Percentiles rank a stretch among this genome's conserved stretches.
These are phyloP conservation scores for Acromyrmex charruanus DNA, from an alignment of 1,140 invertebrate genomes.

Conservation along the genomic window DNA sequence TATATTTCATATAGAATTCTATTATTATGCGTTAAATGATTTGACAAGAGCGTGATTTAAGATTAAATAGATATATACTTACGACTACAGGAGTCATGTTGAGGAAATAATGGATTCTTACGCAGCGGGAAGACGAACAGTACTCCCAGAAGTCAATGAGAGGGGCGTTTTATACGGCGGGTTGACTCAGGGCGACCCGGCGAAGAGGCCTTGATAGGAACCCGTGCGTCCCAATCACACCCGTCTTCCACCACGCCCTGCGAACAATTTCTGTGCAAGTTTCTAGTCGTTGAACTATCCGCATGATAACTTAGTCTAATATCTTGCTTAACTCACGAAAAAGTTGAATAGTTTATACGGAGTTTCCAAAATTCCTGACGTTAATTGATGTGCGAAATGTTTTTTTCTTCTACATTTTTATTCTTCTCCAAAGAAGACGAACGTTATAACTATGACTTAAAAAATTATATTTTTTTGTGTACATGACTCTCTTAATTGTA, in stretches of 20 bases:
- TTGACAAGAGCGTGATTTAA: neutral
- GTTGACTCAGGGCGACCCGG: constrained; percentile 68
- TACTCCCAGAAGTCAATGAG: constrained; percentile 74
- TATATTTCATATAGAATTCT: neutral
- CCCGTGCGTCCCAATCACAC: constrained; percentile 63
- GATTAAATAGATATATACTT: constrained; percentile 69
- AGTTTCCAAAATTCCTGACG: neutral
- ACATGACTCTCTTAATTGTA: no score
- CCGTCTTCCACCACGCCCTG: constrained; percentile 70
- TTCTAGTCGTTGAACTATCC: constrained; percentile 51
- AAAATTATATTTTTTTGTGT: no score
- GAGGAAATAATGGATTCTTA: constrained; percentile 64
- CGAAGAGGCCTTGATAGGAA: constrained; percentile 72
- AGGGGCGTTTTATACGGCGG: constrained; percentile 83
- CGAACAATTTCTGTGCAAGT: constrained; percentile 28
- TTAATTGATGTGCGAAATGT: neutral
- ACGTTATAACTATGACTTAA: no score
- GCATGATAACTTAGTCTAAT: constrained; percentile 38
- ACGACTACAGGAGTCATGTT: constrained; percentile 78
- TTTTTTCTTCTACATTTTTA: neutral
- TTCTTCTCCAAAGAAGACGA: no score
- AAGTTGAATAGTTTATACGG: neutral
- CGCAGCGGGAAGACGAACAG: constrained; percentile 73
- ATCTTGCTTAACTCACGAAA: constrained; percentile 42
- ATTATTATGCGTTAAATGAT: neutral